A percentile compares a stretch with the other conserved stretches of the same genome.
phyloP scores from a whole-genome alignment of 2,113 vertebrate genomes.

The Perca fluviatilis region DNA sequence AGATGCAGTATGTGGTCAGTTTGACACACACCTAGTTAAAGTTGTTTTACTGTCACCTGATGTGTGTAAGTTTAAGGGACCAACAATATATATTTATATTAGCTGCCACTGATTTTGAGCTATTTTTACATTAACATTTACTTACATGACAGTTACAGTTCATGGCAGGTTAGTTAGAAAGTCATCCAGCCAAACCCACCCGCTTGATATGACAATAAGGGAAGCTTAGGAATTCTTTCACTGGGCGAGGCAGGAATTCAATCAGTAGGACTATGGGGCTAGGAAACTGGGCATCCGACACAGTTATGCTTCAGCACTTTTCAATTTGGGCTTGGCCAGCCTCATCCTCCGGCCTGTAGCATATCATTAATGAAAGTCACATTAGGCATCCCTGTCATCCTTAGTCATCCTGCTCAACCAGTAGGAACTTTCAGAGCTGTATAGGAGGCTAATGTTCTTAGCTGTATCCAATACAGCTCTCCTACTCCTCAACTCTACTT shows the following conservation, averaged over 20 bases:
- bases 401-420: conserved; percentile 60
- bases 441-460: conserved; percentile 51
- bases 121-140: conserved; percentile 5
- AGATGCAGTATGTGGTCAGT: neutral
- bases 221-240: conserved; percentile 69
- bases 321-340: conserved; percentile 80
- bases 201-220: conserved; percentile 47
- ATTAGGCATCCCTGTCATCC: conserved; percentile 75
- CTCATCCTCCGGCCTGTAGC: conserved; percentile 72
- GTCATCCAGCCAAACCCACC: conserved; percentile 35
- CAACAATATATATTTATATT: too few relatives aligned
- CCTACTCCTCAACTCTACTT: neutral
- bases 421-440: conserved; percentile 53
- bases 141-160: conserved; percentile 13
- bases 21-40: neutral
- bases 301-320: conserved; percentile 82
- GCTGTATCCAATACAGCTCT: conserved; percentile 32
- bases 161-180: conserved; percentile 46
- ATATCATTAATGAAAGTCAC: conserved; percentile 81
- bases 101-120: neutral
- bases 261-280: conserved; percentile 70
- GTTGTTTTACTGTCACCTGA: neutral
- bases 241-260: conserved; percentile 77
- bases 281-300: conserved; percentile 78
- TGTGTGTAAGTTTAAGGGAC: neutral